Conservation (phyloP, 2,113 vertebrate species). For the Dipodomys ordii region DNA sequence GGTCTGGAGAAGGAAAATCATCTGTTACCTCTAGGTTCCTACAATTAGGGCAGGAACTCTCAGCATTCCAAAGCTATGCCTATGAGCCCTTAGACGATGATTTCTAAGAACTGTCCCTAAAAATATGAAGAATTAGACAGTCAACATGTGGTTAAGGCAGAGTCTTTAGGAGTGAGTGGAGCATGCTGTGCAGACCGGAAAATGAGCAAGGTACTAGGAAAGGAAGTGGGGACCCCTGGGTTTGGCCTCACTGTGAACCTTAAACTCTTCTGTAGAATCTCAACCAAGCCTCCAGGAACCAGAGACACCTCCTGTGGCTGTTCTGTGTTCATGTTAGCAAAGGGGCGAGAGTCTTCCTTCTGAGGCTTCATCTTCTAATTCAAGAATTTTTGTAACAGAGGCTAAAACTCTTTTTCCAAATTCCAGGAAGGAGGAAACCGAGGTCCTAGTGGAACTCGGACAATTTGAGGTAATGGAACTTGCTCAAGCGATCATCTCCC, state of each 20-base stretch:
- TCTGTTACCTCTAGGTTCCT: conserved; percentile 25
- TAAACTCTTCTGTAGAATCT: not conserved
- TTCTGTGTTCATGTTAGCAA: not conserved
- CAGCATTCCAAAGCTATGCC: not conserved
- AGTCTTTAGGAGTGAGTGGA: not conserved
- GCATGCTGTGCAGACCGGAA: not conserved
- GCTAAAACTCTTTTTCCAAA: not conserved
- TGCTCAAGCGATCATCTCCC: no score
- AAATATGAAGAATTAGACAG: conserved; percentile 67
- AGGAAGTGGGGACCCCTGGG: not conserved
- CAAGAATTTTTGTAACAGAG: not conserved
- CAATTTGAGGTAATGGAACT: no score
- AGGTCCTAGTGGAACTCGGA: no score
- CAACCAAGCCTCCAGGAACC: not conserved
- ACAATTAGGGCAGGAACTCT: conserved; percentile 18
- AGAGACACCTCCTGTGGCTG: not conserved
- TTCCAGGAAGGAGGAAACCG: not conserved
- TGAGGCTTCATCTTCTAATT: not conserved
- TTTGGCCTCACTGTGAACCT: not conserved
- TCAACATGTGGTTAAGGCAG: conserved; percentile 46
- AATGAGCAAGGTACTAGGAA: not conserved
- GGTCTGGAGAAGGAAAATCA: conserved; percentile 23
- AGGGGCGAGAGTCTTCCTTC: not conserved
- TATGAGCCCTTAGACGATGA: conserved; percentile 27
- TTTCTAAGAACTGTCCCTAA: conserved; percentile 70